These are phyloP conservation scores for Pseudois nayaur DNA, from an alignment of 2,113 vertebrate genomes.

Conservation along the genomic window DNA sequence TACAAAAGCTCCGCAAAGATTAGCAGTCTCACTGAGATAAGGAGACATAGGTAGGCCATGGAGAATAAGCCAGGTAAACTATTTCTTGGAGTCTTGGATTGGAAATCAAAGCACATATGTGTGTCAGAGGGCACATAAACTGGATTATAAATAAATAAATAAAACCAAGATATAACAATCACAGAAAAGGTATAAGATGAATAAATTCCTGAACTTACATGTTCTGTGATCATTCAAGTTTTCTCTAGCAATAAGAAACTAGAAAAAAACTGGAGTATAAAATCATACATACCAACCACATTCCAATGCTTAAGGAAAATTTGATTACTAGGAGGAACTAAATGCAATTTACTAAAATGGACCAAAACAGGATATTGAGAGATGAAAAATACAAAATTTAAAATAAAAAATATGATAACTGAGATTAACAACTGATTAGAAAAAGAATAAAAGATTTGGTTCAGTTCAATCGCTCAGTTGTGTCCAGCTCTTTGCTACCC, in stretches of 20 bases:
- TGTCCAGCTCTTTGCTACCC: not conserved
- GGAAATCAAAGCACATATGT: not conserved
- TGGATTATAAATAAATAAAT: not conserved
- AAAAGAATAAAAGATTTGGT: not conserved
- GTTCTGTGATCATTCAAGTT: not conserved
- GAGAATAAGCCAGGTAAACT: not conserved
- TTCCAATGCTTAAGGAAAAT: not conserved
- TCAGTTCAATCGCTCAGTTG: fast-evolving
- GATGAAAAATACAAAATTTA: not conserved
- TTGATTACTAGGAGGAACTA: not conserved
- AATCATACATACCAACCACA: not conserved
- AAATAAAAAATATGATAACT: not conserved
- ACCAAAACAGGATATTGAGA: not conserved
- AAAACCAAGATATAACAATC: not conserved
- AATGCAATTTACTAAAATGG: not conserved
- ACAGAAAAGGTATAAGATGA: not conserved
- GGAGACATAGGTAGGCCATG: not conserved
- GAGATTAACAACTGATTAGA: not conserved
- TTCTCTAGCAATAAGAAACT: not conserved
- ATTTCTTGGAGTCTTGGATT: not conserved
- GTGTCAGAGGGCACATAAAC: not conserved
- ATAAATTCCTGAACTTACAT: not conserved
- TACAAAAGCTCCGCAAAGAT: not conserved
- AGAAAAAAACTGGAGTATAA: not conserved
- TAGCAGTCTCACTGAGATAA: not conserved